phyloP scores from a whole-genome alignment of 2,888 invertebrate genomes.

The Drosophila formosana region DNA sequence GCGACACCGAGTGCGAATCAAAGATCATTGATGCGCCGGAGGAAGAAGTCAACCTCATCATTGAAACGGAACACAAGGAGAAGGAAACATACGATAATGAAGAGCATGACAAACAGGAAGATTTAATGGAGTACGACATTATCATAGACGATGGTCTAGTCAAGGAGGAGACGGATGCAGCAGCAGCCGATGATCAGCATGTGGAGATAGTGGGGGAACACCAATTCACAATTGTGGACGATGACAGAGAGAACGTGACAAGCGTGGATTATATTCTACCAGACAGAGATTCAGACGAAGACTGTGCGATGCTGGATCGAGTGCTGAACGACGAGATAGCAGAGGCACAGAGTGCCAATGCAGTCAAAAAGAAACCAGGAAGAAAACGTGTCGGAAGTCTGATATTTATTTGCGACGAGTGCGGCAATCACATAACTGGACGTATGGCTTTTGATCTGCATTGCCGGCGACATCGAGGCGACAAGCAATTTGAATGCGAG shows the following conservation, averaged over 20 bases:
- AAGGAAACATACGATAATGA: slow-evolving; percentile 12
- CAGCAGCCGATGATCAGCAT: neutral
- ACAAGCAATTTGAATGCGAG: slow-evolving; percentile 71
- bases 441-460: slow-evolving; percentile 71
- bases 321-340: slow-evolving; percentile 52
- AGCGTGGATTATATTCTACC: slow-evolving; percentile 23
- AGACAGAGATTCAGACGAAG: slow-evolving; percentile 45
- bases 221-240: neutral
- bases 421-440: slow-evolving; percentile 68
- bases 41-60: slow-evolving; percentile 7
- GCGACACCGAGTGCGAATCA: neutral
- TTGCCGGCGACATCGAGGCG: slow-evolving; percentile 72
- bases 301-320: slow-evolving; percentile 39
- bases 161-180: slow-evolving; percentile 19
- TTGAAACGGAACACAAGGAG: slow-evolving; percentile 15
- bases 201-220: slow-evolving; percentile 13
- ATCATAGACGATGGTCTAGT: slow-evolving; percentile 39
- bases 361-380: slow-evolving; percentile 28
- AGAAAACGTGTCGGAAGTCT: slow-evolving; percentile 42
- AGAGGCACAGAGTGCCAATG: slow-evolving; percentile 1
- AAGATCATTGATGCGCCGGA: neutral
- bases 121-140: slow-evolving; percentile 44
- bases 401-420: slow-evolving; percentile 65
- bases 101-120: slow-evolving; percentile 14
- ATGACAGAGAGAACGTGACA: neutral